Evolutionary conservation across 2,113 vertebrate species (phyloP), one percentile per base, ranked within the genome.

Genomic region (Upupa epops): DNA sequence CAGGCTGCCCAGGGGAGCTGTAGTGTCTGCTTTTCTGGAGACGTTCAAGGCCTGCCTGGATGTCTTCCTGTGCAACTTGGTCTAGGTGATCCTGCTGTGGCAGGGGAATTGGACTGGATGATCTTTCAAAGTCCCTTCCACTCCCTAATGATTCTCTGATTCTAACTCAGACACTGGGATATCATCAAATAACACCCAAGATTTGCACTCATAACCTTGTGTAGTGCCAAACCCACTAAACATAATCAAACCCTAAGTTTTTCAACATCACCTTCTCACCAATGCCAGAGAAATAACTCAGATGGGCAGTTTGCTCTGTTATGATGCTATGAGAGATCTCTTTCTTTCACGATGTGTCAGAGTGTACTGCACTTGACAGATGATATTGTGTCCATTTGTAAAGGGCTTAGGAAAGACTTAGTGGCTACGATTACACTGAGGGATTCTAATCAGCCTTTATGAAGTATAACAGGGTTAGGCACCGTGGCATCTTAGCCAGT

Each of bases 401-500:
- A 77, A 93, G 24, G 63, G 61, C 56, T 91, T 90, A 89, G 88
- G 66, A 86, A 70, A 82, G 60, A 85, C 65, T 91, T 95, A 86
- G 86, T 84, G 93, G 89, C 66, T 90, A 89, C 88, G 86, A 95
- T 97, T 96, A 96, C 88, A 88, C 22, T 68, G 48, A 90, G 59
- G 88, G 93, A 96, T 96, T 94, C 82, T 68, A 96, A 70, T 89
- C 77, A 92, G 75, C 90, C 54, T 94, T 96, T 95, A 91, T 96
- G 97, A 78, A 83, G 84, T 73, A 55, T 96, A 97, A 97, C 59
- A 93, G 86, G 80, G 85, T 97, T 95, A 96, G 82, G 81, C 84
- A 91, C 46, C 85, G 22, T 56, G 59, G 60, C 92, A 86, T 91
- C 85, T 94, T 80, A 95, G 95, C 93, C 93, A 85, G 91, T 88